Evolutionary conservation across 1,140 invertebrate species (phyloP), one percentile per base, ranked within the genome.

Genomic region (Thrips palmi): DNA sequence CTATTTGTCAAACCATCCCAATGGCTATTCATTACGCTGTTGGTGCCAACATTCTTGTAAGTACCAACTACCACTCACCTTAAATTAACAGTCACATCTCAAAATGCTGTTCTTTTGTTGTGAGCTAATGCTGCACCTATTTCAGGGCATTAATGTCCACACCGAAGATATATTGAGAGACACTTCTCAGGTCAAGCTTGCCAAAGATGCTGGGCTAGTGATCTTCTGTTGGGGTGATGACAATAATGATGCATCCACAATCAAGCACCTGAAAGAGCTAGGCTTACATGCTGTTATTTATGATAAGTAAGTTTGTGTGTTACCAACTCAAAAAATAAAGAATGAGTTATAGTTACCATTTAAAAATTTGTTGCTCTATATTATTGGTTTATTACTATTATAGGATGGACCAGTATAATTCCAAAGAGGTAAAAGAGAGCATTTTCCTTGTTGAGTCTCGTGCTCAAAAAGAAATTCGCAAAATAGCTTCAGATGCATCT

Each of bases 171-270:
- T 96, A 44, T 60, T 96, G 30, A 60, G 81, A 35, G 82, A 94
- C 60, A 68, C 77, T 12, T 68, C 68, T 8, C 71, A 86, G 58
- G 41, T 51, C 11, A 71, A 79, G 47, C 52, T 78, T 32, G 79
- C 79, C 0, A 76, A 74, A 45, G 68, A 79, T 45, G 65, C 71
- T 20, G 78, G 79, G 11, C 63, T 94, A 14, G 71, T 92, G 2
- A 71, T 93, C 28, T 96, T 96, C 54, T 91, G 85, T 53, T 97
- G 91, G 91, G 91, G 91, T 4, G 87, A 94, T 52, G 85, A 92
- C 52, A 91, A 89, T 51, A 92, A 93, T 48, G 75, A 85, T 53
- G 73, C 74, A 40, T 70, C 73, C n/a, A 84, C 81, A 1, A 88
- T 93, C 28, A 75, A 77, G 46, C 68, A 77, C 49, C 63, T 94